Evolutionary conservation across 1,140 invertebrate genomes (phyloP), one percentile per base, ranked within the genome.

Genomic region (Maniola jurtina): DNA sequence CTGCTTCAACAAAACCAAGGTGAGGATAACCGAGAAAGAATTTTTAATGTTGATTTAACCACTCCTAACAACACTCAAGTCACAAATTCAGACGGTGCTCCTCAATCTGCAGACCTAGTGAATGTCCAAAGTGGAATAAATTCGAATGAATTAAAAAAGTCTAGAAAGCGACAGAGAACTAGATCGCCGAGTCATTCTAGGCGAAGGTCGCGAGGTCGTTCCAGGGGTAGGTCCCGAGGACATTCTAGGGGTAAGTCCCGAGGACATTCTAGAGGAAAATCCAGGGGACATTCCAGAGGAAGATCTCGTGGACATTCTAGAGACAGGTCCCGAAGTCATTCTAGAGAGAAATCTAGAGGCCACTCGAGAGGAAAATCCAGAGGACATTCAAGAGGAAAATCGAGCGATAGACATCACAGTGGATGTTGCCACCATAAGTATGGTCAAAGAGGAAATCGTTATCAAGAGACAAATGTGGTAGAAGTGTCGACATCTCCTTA

Each of bases 201-300:
- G 38, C 55, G 38, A 5, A 42, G 48, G n/a, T 66, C 60, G 0
- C 47, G 59, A 52, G 36, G 62, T 11, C 50, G 36, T 45, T 70
- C 48, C 47, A 38, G 52, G 35, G 61, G 36, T 16, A 60, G 57
- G 16, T 64, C 54, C 16, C 47, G 56, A 57, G 14, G 58, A 0
- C 6, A 10, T 10, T 64, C 48, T 10, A 63, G 69, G 7, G 61
- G 56, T 0, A 68, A 13, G 11, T 72, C 58, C 3, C 45, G 66
- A 15, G 61, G 55, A 0, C 55, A n/a, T 15, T 72, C 67, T 8
- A 64, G 69, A 14, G 52, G 52, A 5, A 58, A n/a, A 52, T 77
- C 64, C n/a, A 25, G 66, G 11, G 50, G 54, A 0, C 45, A 50
- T 8, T 74, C 72, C 14, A 56, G 64, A 35, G 50, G 34, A 45